Evolutionary conservation across 2,113 vertebrate species (phyloP).

Genomic region (Panthera leo): DNA sequence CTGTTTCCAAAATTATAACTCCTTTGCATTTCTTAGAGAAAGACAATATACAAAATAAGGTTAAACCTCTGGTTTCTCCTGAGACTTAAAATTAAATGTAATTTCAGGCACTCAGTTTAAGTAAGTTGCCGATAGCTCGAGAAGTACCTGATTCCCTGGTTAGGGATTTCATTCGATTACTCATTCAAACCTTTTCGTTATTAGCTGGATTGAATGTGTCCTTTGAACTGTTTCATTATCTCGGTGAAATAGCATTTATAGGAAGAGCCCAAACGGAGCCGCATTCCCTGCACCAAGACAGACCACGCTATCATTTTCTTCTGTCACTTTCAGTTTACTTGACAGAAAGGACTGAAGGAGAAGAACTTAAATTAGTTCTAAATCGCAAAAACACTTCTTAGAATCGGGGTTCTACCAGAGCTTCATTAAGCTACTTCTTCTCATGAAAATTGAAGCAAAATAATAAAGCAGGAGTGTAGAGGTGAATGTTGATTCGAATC

Average conservation of each 20-base stretch:
- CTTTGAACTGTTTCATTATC: constrained; percentile 56
- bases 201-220: constrained; percentile 43
- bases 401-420: neutral
- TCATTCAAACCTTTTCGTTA: constrained; percentile 32
- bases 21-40: constrained; percentile 31
- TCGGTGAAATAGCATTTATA: constrained; percentile 39
- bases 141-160: neutral
- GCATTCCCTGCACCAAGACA: neutral
- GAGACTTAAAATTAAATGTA: neutral
- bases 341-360: constrained; percentile 61
- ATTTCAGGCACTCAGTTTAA: neutral
- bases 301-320: constrained; percentile 63
- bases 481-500: neutral
- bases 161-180: constrained; percentile 8
- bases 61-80: constrained; percentile 26
- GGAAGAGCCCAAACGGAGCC: neutral
- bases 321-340: constrained; percentile 74
- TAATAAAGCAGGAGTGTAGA: neutral
- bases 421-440: constrained; percentile 43
- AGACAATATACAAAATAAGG: neutral
- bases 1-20: neutral
- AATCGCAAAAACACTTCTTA: constrained; percentile 59
- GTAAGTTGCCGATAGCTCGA: neutral
- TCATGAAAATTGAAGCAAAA: neutral
- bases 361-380: constrained; percentile 72